Conservation (phyloP, 2,888 invertebrate genomes). For the Andrena haemorrhoa region DNA sequence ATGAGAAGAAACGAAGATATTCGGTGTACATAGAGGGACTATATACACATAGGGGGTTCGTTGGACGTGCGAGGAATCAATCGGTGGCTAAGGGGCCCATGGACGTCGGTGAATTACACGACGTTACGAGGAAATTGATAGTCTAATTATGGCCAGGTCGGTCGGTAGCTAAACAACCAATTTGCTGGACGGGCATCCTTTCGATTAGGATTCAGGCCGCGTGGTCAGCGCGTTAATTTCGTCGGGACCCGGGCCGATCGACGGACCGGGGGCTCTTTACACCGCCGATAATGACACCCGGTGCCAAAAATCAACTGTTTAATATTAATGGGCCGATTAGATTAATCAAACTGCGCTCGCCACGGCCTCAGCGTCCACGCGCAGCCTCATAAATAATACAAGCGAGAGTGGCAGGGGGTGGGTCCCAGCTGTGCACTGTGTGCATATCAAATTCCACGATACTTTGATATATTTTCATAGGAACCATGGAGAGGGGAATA, state of each 20-base stretch:
- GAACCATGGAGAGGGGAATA: too few species aligned
- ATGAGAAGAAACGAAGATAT: neutral
- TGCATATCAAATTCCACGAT: constrained; percentile 1
- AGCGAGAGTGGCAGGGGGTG: constrained; percentile 4
- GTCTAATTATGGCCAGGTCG: constrained; percentile 66
- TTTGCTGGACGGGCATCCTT: constrained; percentile 59
- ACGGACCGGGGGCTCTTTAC: constrained; percentile 61
- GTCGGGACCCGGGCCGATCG: constrained; percentile 47
- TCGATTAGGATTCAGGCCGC: constrained; percentile 75
- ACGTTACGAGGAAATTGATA: constrained; percentile 73
- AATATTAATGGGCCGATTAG: constrained; percentile 81
- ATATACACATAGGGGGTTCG: neutral
- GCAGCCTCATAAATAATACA: constrained; percentile 65
- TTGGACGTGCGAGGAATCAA: constrained; percentile 18
- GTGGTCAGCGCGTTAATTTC: constrained; percentile 73
- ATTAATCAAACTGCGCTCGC: constrained; percentile 66
- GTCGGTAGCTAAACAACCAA: constrained; percentile 72
- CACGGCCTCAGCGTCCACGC: constrained; percentile 38
- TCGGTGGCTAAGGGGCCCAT: neutral
- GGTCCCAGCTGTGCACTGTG: neutral
- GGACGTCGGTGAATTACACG: constrained; percentile 67
- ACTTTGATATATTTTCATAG: neutral
- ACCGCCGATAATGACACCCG: constrained; percentile 77
- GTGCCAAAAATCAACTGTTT: constrained; percentile 77
- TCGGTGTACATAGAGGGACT: neutral